Evolutionary conservation across 1,140 invertebrate genomes (phyloP).

Genomic region (Drosophila parabipectinata): DNA sequence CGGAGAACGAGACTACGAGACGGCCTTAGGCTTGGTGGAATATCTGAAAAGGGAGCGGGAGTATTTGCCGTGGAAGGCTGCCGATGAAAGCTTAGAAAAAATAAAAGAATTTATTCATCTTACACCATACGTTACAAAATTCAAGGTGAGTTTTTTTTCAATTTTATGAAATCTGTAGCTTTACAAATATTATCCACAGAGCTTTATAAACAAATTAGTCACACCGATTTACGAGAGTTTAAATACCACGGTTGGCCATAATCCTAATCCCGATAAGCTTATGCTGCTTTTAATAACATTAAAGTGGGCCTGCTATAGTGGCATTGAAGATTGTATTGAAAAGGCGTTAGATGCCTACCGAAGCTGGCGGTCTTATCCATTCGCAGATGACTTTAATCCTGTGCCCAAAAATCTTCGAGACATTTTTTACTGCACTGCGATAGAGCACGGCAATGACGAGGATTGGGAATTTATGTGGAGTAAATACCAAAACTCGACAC

Average conservation of each 20-base stretch:
- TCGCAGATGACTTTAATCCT: conserved; percentile 86
- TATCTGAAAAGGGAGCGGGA: conserved; percentile 88
- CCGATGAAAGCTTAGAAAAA: conserved; percentile 85
- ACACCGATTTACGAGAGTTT: conserved; percentile 85
- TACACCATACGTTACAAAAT: conserved; percentile 21
- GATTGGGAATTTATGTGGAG: conserved; percentile 93
- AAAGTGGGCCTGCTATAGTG: conserved; percentile 86
- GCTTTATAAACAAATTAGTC: conserved; percentile 86
- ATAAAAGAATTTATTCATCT: conserved; percentile 85
- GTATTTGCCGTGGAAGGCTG: conserved; percentile 88
- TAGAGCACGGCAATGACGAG: conserved; percentile 88
- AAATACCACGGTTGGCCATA: conserved; percentile 84
- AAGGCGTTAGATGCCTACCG: conserved; percentile 86
- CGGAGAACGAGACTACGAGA: conserved; percentile 87
- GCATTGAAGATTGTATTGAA: conserved; percentile 86
- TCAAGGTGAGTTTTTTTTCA: background rate
- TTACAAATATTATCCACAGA: conserved; percentile 69
- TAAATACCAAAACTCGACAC: conserved; percentile 87
- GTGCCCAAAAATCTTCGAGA: conserved; percentile 90
- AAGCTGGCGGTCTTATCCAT: conserved; percentile 85
- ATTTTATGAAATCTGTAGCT: background rate
- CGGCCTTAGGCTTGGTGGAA: conserved; percentile 86
- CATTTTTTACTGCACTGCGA: conserved; percentile 90
- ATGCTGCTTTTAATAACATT: conserved; percentile 86
- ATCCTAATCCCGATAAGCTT: conserved; percentile 71